phyloP scores from a whole-genome alignment of 2,113 vertebrate genomes.

The Protobothrops flavoviridis region DNA sequence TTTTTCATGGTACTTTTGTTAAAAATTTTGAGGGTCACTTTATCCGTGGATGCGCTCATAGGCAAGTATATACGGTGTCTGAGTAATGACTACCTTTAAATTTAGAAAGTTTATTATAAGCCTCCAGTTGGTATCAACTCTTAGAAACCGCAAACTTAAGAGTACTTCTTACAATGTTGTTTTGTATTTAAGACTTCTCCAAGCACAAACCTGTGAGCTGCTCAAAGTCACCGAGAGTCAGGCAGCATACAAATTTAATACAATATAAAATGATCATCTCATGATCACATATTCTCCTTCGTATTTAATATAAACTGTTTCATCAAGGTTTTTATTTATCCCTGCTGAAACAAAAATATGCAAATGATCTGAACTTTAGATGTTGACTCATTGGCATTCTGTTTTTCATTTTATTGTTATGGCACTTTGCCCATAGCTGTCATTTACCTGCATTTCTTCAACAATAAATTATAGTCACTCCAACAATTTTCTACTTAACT shows the following conservation, averaged over 20 bases:
- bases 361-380: slow-evolving; percentile 8
- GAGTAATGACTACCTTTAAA: background rate
- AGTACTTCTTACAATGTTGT: background rate
- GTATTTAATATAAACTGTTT: background rate
- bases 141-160: background rate
- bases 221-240: background rate
- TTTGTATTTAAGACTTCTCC: background rate
- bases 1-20: background rate
- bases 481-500: background rate
- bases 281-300: background rate
- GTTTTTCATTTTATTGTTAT: background rate
- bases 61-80: background rate
- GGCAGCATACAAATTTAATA: background rate
- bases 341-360: background rate
- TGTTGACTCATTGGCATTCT: background rate
- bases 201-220: background rate
- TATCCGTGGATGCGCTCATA: background rate
- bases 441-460: background rate
- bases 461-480: background rate
- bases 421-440: background rate
- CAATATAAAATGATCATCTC: background rate
- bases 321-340: background rate
- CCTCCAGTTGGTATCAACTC: background rate
- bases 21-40: background rate
- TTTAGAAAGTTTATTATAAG: background rate